phyloP scores from a whole-genome alignment of 2,888 invertebrate genomes.

The Lithosia quadra region DNA sequence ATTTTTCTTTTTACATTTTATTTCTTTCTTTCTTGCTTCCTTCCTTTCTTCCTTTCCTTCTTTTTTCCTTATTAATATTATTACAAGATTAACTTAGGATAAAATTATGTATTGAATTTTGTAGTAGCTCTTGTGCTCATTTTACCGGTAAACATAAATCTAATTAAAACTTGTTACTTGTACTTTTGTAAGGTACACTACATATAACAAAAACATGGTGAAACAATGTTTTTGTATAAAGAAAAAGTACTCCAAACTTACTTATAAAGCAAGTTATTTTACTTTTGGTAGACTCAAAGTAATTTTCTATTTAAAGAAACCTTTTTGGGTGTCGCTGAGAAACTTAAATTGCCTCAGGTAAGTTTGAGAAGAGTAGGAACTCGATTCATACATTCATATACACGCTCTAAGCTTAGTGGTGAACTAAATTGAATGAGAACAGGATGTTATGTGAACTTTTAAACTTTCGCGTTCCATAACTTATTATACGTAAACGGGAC shows the following conservation, averaged over 20 bases:
- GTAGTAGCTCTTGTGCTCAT: too few species aligned
- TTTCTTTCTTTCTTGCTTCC: too few species aligned
- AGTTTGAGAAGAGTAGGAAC: conserved; percentile 32
- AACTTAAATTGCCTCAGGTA: conserved; percentile 47
- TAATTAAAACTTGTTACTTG: neutral
- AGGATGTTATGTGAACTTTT: too few species aligned
- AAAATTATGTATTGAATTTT: too few species aligned
- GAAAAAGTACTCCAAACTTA: neutral
- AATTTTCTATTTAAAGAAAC: conserved; percentile 19
- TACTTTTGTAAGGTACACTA: neutral
- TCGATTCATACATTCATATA: neutral
- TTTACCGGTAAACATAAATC: neutral
- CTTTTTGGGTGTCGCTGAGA: conserved; percentile 32
- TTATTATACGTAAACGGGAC: too few species aligned
- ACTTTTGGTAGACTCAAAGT: conserved; percentile 10
- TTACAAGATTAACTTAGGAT: too few species aligned
- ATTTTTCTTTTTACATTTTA: too few species aligned
- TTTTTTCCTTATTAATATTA: too few species aligned
- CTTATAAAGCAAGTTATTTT: neutral
- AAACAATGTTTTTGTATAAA: neutral
- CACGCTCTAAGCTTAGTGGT: neutral
- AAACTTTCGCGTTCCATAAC: too few species aligned
- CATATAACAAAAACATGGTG: neutral
- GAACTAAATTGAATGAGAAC: conserved; percentile 5
- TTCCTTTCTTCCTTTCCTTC: too few species aligned